phyloP scores from a whole-genome alignment of 2,113 vertebrate genomes.

The Colius striatus region DNA sequence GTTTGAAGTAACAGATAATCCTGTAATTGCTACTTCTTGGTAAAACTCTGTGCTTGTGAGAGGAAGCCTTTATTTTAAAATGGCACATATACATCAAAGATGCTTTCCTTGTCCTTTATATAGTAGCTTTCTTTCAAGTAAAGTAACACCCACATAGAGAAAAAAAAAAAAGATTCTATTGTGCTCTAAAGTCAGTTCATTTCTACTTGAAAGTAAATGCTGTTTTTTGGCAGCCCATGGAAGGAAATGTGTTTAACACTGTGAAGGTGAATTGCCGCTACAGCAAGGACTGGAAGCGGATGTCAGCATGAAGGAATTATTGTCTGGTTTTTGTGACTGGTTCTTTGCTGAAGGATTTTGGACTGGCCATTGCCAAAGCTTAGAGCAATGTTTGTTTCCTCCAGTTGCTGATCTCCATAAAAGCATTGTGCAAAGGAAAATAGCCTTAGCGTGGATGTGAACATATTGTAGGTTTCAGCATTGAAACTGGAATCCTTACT shows the following conservation, averaged over 20 bases:
- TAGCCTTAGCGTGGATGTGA: not conserved
- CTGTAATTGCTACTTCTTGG: conserved; percentile 73
- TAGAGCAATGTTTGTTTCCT: not conserved
- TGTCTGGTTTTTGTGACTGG: not conserved
- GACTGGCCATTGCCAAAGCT: not conserved
- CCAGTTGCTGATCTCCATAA: not conserved
- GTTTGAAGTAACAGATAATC: conserved; percentile 74
- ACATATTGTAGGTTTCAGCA: not conserved
- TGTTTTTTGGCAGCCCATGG: conserved; percentile 27
- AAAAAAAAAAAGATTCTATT: not conserved
- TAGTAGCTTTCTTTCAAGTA: conserved; percentile 23
- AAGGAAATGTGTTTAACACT: conserved; percentile 18
- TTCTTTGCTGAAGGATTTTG: conserved; percentile 36
- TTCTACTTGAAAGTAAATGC: conserved; percentile 28
- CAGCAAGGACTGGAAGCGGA: conserved; percentile 3
- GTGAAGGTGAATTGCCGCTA: not conserved
- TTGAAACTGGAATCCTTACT: not conserved
- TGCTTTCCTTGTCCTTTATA: conserved; percentile 53
- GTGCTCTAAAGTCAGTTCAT: not conserved
- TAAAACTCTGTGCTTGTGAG: conserved; percentile 45
- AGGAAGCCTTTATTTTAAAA: conserved; percentile 57
- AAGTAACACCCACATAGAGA: conserved; percentile 14
- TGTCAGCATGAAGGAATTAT: conserved; percentile 20
- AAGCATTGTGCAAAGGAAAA: not conserved
- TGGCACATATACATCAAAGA: conserved; percentile 66